Evolutionary conservation across 1,140 invertebrate genomes (phyloP).

Genomic region (Macrobrachium rosenbergii): DNA sequence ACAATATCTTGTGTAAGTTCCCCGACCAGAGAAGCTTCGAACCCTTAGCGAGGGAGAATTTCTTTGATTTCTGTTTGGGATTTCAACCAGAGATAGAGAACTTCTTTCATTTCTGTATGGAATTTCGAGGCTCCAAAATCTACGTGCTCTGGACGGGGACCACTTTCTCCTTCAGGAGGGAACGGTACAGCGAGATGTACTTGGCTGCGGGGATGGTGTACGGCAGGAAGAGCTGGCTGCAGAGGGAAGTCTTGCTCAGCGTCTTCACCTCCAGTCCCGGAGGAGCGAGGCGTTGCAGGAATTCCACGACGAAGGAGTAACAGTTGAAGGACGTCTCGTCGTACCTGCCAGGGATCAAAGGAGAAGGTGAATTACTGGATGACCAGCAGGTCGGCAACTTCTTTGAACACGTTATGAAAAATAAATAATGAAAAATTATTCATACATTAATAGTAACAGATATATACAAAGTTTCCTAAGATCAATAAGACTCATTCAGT

Average conservation of each 20-base stretch:
- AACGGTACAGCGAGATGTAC: constrained; percentile 84
- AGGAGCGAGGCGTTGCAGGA: constrained; percentile 75
- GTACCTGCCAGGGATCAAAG: constrained; percentile 72
- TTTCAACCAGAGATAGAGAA: too few species aligned
- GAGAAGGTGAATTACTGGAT: neutral
- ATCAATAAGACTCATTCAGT: too few species aligned
- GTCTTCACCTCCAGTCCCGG: constrained; percentile 49
- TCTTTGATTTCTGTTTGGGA: too few species aligned
- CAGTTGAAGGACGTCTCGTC: constrained; percentile 82
- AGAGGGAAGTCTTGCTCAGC: constrained; percentile 76
- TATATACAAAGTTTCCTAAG: too few species aligned
- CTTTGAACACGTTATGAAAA: neutral
- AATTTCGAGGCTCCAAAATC: too few species aligned
- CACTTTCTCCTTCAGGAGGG: constrained; percentile 71
- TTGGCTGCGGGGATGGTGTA: constrained; percentile 82
- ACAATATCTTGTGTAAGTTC: neutral
- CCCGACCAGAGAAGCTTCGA: neutral
- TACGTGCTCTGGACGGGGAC: constrained; percentile 29
- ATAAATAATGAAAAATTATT: neutral
- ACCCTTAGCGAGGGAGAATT: too few species aligned
- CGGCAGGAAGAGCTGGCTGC: constrained; percentile 82
- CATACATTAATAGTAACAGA: neutral
- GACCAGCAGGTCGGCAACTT: neutral
- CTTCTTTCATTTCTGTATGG: too few species aligned
- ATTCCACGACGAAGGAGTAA: constrained; percentile 84